phyloP scores from a whole-genome alignment of 2,888 invertebrate species.

The Ormyrus labotus region DNA sequence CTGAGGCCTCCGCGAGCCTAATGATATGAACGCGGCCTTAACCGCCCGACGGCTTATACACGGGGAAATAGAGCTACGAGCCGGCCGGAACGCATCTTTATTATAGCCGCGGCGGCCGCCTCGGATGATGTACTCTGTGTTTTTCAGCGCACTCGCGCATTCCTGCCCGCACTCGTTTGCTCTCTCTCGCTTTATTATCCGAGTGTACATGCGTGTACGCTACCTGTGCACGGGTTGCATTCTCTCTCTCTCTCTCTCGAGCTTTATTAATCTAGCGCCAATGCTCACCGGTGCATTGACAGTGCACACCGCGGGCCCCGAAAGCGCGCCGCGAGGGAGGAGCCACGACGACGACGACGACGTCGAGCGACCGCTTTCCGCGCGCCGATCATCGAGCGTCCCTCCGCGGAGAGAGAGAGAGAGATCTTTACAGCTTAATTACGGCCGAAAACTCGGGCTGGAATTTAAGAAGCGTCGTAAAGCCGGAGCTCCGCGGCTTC shows the following conservation, averaged over 20 bases:
- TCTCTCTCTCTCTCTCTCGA: too few relatives aligned
- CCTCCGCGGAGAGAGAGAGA: too few relatives aligned
- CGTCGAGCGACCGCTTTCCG: constrained; percentile 24
- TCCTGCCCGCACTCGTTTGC: too few relatives aligned
- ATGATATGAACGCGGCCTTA: not conserved
- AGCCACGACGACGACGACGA: constrained; percentile 13
- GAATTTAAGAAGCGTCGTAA: not conserved
- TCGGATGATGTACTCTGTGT: constrained; percentile 51
- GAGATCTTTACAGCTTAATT: constrained; percentile 29
- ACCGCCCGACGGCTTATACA: too few relatives aligned
- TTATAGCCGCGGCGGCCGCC: constrained; percentile 43
- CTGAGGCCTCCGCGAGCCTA: not conserved
- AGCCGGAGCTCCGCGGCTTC: constrained; percentile 57
- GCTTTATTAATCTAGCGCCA: too few relatives aligned
- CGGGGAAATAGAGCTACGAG: too few relatives aligned
- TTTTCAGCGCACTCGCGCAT: too few relatives aligned
- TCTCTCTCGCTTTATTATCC: too few relatives aligned
- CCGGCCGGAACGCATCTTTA: too few relatives aligned
- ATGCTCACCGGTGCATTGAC: too few relatives aligned
- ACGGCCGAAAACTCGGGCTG: constrained; percentile 27
- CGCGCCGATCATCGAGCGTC: not conserved
- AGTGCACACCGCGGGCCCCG: not conserved
- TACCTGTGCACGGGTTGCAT: too few relatives aligned
- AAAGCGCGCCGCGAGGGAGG: not conserved
- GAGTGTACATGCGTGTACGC: too few relatives aligned